Percentiles rank a stretch among this genome's conserved stretches.
Conservation (phyloP, 2,888 invertebrate species). For the Lasioglossum villosulum region DNA sequence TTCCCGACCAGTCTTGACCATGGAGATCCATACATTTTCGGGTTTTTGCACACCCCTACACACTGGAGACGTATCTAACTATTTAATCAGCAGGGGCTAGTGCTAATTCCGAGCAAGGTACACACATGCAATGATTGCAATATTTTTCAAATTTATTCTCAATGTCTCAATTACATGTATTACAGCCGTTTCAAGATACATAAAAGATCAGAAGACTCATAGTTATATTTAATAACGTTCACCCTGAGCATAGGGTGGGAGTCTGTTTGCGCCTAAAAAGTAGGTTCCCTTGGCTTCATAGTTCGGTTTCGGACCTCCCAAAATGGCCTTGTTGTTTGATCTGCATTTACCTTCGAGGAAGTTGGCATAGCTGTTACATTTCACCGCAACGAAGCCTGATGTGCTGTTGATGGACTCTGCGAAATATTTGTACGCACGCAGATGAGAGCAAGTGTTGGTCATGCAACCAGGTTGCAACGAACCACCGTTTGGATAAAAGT, state of each 20-base stretch:
- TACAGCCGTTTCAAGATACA: background rate
- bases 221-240: rapidly evolving
- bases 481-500: constrained; percentile 3
- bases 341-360: background rate
- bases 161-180: background rate
- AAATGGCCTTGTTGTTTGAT: background rate
- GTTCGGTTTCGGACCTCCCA: background rate
- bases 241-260: background rate
- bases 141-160: background rate
- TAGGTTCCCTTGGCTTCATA: background rate
- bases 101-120: background rate
- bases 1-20: too few relatives aligned
- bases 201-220: background rate
- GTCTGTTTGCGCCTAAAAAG: background rate
- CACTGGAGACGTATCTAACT: too few relatives aligned
- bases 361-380: background rate
- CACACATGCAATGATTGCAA: background rate
- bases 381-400: background rate
- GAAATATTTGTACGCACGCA: background rate
- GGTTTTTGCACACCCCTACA: too few relatives aligned
- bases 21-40: too few relatives aligned
- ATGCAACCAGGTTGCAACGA: background rate
- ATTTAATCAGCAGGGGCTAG: background rate
- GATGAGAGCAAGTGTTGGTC: background rate
- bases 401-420: background rate